These are phyloP conservation scores for Callipepla squamata DNA, from an alignment of 2,113 vertebrate species.

Conservation along the genomic window DNA sequence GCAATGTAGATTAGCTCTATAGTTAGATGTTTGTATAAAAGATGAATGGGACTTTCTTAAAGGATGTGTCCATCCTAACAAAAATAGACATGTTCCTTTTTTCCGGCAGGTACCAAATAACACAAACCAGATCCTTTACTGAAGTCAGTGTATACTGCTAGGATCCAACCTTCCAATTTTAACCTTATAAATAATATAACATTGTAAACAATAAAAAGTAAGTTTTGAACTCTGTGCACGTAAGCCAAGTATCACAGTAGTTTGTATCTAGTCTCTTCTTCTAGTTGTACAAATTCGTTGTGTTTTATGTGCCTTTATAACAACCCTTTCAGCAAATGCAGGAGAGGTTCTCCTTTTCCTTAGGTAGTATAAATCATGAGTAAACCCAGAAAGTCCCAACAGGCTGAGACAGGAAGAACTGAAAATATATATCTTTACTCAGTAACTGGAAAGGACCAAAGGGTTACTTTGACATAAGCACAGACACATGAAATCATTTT, in stretches of 20 bases:
- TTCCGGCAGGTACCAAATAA: neutral
- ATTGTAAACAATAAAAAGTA: neutral
- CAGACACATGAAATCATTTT: slow-evolving; percentile 8
- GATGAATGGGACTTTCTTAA: neutral
- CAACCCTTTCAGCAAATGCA: neutral
- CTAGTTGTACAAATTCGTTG: neutral
- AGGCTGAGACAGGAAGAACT: neutral
- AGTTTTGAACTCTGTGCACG: neutral
- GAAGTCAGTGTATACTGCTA: neutral
- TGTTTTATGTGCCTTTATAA: neutral
- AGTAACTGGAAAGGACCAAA: neutral
- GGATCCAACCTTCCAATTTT: neutral
- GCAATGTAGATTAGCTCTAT: neutral
- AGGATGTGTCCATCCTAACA: neutral
- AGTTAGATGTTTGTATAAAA: slow-evolving; percentile 11
- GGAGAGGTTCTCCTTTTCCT: neutral
- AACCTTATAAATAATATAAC: neutral
- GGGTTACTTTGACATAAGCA: neutral
- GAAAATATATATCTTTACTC: neutral
- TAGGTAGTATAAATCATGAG: neutral
- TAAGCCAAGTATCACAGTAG: neutral
- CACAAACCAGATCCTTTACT: neutral
- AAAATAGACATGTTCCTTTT: slow-evolving; percentile 17
- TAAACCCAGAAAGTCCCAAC: neutral
- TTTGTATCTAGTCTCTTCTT: neutral